Percentiles rank a stretch among this genome's conserved stretches.
Evolutionary conservation across 2,797 vertebrate species (phyloP).

Genomic region (Gymnothorax javanicus): DNA sequence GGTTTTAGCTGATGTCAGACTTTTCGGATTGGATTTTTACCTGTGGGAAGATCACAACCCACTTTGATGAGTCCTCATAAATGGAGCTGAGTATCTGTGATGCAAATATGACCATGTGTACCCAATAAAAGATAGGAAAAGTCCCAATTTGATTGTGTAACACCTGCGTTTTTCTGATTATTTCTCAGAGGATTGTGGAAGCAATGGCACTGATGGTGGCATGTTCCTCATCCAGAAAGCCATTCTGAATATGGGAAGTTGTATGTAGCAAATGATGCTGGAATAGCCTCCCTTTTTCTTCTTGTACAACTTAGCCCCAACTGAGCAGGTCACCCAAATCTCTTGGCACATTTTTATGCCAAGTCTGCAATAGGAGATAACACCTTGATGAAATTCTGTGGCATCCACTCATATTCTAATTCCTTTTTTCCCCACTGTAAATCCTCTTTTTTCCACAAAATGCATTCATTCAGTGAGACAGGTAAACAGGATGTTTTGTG

Average conservation of each 20-base stretch:
- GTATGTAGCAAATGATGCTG: constrained; percentile 6
- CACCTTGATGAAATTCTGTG: constrained; percentile 65
- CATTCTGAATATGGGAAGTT: background rate
- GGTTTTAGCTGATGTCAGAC: too few species aligned
- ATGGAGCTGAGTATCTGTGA: too few species aligned
- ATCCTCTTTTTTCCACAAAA: constrained; percentile 31
- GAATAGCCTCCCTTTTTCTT: background rate
- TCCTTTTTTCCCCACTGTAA: constrained; percentile 26
- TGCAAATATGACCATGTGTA: too few species aligned
- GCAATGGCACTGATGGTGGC: background rate
- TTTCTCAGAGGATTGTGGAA: background rate
- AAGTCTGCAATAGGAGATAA: constrained; percentile 62
- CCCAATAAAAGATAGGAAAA: too few species aligned
- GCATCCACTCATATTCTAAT: constrained; percentile 41
- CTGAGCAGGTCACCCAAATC: background rate
- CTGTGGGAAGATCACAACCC: too few species aligned
- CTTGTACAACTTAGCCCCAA: background rate
- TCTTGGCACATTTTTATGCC: background rate
- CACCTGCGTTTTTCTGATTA: background rate
- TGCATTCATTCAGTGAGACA: constrained; percentile 43
- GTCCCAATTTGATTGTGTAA: too few species aligned
- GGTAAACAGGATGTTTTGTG: constrained; percentile 36
- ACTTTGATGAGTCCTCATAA: too few species aligned
- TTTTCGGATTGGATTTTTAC: too few species aligned
- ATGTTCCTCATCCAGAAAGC: background rate